Percentiles rank a stretch among this genome's conserved stretches.
Evolutionary conservation across 2,888 invertebrate genomes (phyloP).

Genomic region (Drosophila histrio): DNA sequence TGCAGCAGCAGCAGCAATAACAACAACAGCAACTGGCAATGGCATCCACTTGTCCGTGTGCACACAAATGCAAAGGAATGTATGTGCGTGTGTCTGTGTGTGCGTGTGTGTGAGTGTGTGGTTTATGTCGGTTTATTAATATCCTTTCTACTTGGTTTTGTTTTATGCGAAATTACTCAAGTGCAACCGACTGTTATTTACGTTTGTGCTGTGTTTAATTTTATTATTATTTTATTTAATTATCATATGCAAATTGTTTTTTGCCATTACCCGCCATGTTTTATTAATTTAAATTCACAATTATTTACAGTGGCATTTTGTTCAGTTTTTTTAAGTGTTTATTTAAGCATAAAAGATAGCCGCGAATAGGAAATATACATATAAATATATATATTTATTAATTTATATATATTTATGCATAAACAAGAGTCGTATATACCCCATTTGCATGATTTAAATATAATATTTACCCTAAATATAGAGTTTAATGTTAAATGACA

Average conservation of each 20-base stretch:
- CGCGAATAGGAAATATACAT: not conserved
- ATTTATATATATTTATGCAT: not conserved
- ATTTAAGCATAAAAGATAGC: conserved; percentile 52
- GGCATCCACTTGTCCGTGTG: conserved; percentile 60
- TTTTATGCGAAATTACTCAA: conserved; percentile 80
- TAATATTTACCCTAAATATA: not conserved
- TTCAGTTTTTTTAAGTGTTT: conserved; percentile 46
- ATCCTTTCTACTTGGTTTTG: conserved; percentile 79
- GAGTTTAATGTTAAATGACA: conserved; percentile 1
- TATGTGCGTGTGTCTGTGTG: conserved; percentile 18
- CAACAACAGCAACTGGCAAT: conserved; percentile 47
- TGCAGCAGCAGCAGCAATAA: conserved; percentile 35
- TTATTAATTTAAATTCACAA: conserved; percentile 57
- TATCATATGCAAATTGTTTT: conserved; percentile 62
- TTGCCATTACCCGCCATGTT: conserved; percentile 1
- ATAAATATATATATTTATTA: not conserved
- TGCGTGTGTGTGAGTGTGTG: conserved; percentile 40
- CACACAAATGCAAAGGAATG: not conserved
- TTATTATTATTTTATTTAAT: conserved; percentile 50
- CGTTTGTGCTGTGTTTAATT: conserved; percentile 20
- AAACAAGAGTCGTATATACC: not conserved
- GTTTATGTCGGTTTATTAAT: conserved; percentile 80
- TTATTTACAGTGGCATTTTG: conserved; percentile 66
- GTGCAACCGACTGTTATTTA: conserved; percentile 76
- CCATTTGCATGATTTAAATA: not conserved